Conservation (phyloP, 2,888 invertebrate species). For the Microchrysa polita region DNA sequence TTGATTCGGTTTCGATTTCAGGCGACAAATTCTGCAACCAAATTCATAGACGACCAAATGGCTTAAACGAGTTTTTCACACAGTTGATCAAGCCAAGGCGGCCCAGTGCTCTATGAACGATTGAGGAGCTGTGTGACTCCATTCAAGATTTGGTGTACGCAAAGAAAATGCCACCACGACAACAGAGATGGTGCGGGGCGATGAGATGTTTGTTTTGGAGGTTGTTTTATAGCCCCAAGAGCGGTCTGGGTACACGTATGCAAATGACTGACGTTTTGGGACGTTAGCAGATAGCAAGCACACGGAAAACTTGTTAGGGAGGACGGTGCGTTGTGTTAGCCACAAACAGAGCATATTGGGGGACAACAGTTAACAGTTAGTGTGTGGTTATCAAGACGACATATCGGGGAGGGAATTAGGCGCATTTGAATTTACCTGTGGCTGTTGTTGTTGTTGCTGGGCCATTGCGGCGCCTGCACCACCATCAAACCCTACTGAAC, state of each 20-base stretch:
- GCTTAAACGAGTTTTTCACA: constrained; percentile 7
- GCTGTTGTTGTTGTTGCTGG: constrained; percentile 44
- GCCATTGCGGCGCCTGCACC: constrained; percentile 13
- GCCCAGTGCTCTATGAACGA: neutral
- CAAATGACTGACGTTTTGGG: neutral
- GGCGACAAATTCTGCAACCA: no score
- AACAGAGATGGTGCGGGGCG: neutral
- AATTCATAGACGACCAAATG: neutral
- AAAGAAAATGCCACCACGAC: neutral
- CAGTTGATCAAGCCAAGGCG: neutral
- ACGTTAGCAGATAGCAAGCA: neutral
- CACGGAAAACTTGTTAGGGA: neutral
- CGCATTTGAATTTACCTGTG: constrained; percentile 48
- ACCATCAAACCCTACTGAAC: constrained; percentile 45
- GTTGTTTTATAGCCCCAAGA: no score
- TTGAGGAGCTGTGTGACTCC: neutral
- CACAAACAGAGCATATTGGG: neutral
- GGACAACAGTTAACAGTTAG: neutral
- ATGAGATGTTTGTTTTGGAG: no score
- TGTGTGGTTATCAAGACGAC: neutral
- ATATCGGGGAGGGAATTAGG: neutral
- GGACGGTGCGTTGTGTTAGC: neutral
- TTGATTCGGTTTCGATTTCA: constrained; percentile 6
- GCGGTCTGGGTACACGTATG: constrained; percentile 29
- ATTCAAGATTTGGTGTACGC: neutral